A percentile compares a stretch with the other conserved stretches of the same genome.
These are phyloP conservation scores for Sympetrum striolatum DNA, from an alignment of 2,888 invertebrate genomes.

Conservation along the genomic window DNA sequence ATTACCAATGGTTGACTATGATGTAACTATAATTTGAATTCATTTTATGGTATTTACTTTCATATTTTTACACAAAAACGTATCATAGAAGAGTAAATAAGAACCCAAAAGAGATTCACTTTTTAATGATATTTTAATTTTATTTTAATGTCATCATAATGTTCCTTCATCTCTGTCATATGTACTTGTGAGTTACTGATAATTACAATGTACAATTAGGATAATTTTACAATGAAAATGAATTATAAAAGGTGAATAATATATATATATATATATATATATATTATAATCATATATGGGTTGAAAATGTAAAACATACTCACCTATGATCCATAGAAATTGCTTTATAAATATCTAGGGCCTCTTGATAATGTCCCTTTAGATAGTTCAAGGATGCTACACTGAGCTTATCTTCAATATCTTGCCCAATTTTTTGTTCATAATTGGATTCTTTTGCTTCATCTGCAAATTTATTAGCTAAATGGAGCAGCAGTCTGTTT, in stretches of 20 bases:
- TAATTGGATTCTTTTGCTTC: conserved; percentile 83
- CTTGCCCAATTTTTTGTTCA: conserved; percentile 84
- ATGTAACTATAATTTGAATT: no score
- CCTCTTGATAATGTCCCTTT: conserved; percentile 96
- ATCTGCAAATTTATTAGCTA: conserved; percentile 91
- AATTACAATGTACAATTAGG: no score
- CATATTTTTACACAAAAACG: no score
- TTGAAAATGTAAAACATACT: conserved; percentile 3
- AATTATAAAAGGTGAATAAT: not conserved
- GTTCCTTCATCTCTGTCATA: not conserved
- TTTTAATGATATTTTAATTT: no score
- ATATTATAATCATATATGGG: not conserved
- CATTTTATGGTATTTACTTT: no score
- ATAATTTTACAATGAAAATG: no score
- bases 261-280: not conserved
- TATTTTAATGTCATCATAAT: no score
- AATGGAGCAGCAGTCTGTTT: conserved; percentile 87
- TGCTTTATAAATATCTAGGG: conserved; percentile 97
- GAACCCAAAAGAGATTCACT: no score
- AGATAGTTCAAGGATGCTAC: conserved; percentile 96
- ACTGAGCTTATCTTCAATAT: conserved; percentile 93
- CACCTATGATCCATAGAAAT: conserved; percentile 90
- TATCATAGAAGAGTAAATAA: no score
- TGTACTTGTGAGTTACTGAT: no score
- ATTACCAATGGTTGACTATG: no score